Percentiles rank a stretch among this genome's conserved stretches.
Conservation (phyloP, 2,888 invertebrate species). For the Candidula unifasciata region DNA sequence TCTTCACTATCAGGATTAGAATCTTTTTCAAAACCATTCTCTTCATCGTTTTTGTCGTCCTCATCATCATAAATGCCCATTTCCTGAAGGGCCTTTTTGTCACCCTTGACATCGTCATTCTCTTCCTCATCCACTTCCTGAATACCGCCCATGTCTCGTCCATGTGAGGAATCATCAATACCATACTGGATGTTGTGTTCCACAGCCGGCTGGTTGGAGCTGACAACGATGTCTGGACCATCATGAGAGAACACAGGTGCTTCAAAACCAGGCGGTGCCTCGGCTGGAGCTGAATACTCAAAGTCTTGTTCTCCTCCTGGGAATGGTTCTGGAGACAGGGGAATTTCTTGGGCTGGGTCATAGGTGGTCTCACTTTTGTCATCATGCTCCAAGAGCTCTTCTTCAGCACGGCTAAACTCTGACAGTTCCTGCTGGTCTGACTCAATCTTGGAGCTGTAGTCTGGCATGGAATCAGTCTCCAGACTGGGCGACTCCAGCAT, state of each 20-base stretch:
- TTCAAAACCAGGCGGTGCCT: slow-evolving; percentile 36
- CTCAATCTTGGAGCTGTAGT: slow-evolving; percentile 50
- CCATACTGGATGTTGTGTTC: slow-evolving; percentile 60
- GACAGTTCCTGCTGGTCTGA: slow-evolving; percentile 45
- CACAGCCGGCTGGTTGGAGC: slow-evolving; percentile 21
- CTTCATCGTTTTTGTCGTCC: slow-evolving; percentile 52
- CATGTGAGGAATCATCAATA: slow-evolving; percentile 51
- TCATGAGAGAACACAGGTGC: slow-evolving; percentile 51
- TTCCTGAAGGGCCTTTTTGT: slow-evolving; percentile 33
- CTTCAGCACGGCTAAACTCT: slow-evolving; percentile 48
- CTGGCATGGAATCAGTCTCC: slow-evolving; percentile 54
- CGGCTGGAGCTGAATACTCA: slow-evolving; percentile 21
- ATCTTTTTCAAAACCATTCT: slow-evolving; percentile 56
- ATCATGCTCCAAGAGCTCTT: slow-evolving; percentile 36
- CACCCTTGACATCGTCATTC: slow-evolving; percentile 42
- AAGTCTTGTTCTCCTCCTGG: slow-evolving; percentile 51
- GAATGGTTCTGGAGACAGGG: slow-evolving; percentile 53
- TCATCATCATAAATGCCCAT: slow-evolving; percentile 60
- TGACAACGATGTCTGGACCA: slow-evolving; percentile 37
- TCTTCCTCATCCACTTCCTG: slow-evolving; percentile 58
- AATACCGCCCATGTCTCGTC: slow-evolving; percentile 57
- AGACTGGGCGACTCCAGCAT: slow-evolving; percentile 62
- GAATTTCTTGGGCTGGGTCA: slow-evolving; percentile 55
- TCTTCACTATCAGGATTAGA: slow-evolving; percentile 62
- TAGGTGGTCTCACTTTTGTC: slow-evolving; percentile 6